Conservation (phyloP, 2,113 vertebrate species). For the Rhynchomys soricoides region DNA sequence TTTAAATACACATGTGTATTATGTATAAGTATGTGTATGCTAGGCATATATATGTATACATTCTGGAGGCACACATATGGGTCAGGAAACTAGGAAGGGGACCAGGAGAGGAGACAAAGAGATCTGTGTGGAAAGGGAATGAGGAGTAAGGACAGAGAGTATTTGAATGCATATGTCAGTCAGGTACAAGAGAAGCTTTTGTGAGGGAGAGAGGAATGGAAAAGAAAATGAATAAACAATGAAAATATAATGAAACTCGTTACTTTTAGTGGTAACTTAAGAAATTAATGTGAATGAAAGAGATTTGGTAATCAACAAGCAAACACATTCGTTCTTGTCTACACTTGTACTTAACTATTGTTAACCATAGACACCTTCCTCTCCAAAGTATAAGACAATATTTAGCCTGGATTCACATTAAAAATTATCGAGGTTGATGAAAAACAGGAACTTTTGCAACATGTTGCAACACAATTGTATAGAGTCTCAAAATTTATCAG, state of each 20-base stretch:
- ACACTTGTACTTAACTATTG: not conserved
- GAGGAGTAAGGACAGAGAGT: too few species aligned
- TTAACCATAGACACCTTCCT: slow-evolving; percentile 20
- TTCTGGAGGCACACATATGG: not conserved
- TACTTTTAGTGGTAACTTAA: not conserved
- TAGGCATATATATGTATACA: not conserved
- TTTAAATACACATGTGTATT: not conserved
- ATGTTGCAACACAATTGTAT: slow-evolving; percentile 3
- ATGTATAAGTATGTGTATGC: not conserved
- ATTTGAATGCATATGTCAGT: not conserved
- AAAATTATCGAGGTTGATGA: slow-evolving; percentile 48
- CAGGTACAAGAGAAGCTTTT: not conserved
- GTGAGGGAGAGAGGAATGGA: not conserved
- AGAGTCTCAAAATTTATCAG: slow-evolving; percentile 8
- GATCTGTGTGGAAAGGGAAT: not conserved
- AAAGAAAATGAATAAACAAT: too few species aligned
- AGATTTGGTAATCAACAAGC: not conserved
- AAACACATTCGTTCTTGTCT: not conserved
- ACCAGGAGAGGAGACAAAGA: not conserved
- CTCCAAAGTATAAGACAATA: slow-evolving; percentile 35
- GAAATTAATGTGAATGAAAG: not conserved
- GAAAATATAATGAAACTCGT: not conserved
- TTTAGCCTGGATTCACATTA: slow-evolving; percentile 35
- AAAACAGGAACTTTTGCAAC: slow-evolving; percentile 28
- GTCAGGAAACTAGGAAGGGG: not conserved